Percentiles rank a stretch among this genome's conserved stretches.
These are phyloP conservation scores for Mya arenaria DNA, from an alignment of 1,140 invertebrate species.

Conservation along the genomic window DNA sequence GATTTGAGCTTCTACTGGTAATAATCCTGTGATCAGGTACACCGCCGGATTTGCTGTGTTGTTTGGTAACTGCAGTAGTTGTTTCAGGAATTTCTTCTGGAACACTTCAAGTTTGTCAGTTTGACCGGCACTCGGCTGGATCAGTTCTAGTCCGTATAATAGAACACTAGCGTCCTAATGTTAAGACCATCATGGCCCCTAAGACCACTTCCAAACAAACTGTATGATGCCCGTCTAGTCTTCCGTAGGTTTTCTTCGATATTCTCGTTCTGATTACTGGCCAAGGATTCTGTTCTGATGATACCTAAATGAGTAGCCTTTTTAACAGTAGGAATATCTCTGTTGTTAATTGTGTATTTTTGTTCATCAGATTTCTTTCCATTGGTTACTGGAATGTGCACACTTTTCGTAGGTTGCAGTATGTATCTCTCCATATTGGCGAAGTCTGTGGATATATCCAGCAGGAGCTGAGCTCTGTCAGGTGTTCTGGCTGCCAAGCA, in stretches of 20 bases:
- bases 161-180: background rate
- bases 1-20: no score
- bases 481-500: background rate
- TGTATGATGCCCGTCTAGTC: slow-evolving; percentile 23
- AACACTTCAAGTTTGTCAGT: slow-evolving; percentile 32
- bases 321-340: background rate
- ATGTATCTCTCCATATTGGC: slow-evolving; percentile 34
- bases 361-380: background rate
- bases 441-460: slow-evolving; percentile 2
- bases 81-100: slow-evolving; percentile 37
- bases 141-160: slow-evolving; percentile 16
- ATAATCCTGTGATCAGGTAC: slow-evolving; percentile 29
- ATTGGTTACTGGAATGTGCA: background rate
- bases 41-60: slow-evolving; percentile 24
- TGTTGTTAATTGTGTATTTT: background rate
- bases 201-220: background rate
- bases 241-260: slow-evolving; percentile 34
- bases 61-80: slow-evolving; percentile 24
- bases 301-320: slow-evolving; percentile 28
- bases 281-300: background rate
- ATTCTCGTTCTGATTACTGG: background rate
- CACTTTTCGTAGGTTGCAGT: slow-evolving; percentile 39
- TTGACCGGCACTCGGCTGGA: background rate
- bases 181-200: background rate
- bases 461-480: background rate